Base-by-base conservation (phyloP, 2,888 invertebrate species). In the Metellina segmentata region DNA sequence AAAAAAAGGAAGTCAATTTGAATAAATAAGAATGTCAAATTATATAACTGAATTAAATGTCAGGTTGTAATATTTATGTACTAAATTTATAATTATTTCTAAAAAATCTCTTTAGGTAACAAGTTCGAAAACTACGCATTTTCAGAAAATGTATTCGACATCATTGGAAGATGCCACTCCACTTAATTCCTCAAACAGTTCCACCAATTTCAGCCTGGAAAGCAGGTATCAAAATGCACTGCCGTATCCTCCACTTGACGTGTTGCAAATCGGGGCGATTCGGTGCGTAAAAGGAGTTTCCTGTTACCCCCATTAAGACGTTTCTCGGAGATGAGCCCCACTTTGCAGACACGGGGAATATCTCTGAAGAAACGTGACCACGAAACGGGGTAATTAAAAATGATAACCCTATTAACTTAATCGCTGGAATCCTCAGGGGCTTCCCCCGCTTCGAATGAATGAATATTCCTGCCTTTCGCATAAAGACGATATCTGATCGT, bases 341-440 rank as follows among this genome's bases (percentile, higher is more conserved):
- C 53, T 70, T 53, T 79, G 53, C 74, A 81, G 79, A 72, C 70
- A 16, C 79, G 69, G 71, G 87, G 86, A 72, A 86, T 16, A 78
- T 70, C 51, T 53, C 51, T 19, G n/a, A 71, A 88, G 89, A 75
- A 89, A 89, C 89, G 89, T 89, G 89, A 89, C 89, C 89, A 69
- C 89, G 71, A 85, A 70, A 89, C 82, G 19, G 71, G 83, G 85
- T 89, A 89, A 89, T 89, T 89, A 89, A 89, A 89, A 89, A 89
- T 89, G 89, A 89, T 89, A 89, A 89, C 89, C 83, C 89, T 89
- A 89, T 89, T 89, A 89, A 85, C 83, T 48, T 89, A 89, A 89
- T 89, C 89, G 89, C 83, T 16, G 48, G 72, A 85, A 79, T 74
- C 78, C 61, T 72, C 72, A 48, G 75, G 69, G 48, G 11, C 19